These are phyloP conservation scores for Microvelia longipes DNA, from an alignment of 1,140 invertebrate species.

Conservation along the genomic window DNA sequence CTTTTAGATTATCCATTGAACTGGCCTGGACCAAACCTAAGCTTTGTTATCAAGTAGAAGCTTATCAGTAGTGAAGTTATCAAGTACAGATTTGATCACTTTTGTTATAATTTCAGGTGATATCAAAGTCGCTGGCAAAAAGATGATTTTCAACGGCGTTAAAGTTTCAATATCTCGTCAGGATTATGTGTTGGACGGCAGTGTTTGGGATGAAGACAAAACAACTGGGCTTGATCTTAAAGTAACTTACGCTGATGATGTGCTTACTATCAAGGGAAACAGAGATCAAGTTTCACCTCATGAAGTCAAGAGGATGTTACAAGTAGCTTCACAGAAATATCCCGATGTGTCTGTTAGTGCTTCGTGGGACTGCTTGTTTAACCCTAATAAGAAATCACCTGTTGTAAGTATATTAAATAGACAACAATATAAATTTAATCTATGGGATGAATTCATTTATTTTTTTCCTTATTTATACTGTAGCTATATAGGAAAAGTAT, in stretches of 20 bases:
- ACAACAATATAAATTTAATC: too few species aligned
- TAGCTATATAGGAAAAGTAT: too few species aligned
- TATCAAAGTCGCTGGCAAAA: constrained; percentile 38
- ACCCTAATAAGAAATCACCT: neutral
- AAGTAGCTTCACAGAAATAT: constrained; percentile 30
- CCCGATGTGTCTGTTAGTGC: constrained; percentile 42
- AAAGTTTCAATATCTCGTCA: constrained; percentile 31
- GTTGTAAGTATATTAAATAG: too few species aligned
- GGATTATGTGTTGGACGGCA: neutral
- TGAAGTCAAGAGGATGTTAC: neutral
- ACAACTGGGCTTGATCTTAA: constrained; percentile 31
- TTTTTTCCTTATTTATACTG: too few species aligned
- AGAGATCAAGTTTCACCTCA: constrained; percentile 11
- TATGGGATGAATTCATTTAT: too few species aligned
- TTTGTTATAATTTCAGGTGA: constrained; percentile 17
- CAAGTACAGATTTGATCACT: too few species aligned
- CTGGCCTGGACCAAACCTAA: too few species aligned
- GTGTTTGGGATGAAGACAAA: neutral
- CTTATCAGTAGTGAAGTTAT: too few species aligned
- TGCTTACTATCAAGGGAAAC: constrained; percentile 30
- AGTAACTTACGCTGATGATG: constrained; percentile 35
- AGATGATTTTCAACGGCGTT: constrained; percentile 36
- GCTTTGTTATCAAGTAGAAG: too few species aligned
- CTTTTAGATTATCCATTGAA: too few species aligned
- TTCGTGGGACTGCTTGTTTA: constrained; percentile 29